Base-by-base conservation (phyloP, 2,888 invertebrate species). In the Sarcophaga carnaria region DNA sequence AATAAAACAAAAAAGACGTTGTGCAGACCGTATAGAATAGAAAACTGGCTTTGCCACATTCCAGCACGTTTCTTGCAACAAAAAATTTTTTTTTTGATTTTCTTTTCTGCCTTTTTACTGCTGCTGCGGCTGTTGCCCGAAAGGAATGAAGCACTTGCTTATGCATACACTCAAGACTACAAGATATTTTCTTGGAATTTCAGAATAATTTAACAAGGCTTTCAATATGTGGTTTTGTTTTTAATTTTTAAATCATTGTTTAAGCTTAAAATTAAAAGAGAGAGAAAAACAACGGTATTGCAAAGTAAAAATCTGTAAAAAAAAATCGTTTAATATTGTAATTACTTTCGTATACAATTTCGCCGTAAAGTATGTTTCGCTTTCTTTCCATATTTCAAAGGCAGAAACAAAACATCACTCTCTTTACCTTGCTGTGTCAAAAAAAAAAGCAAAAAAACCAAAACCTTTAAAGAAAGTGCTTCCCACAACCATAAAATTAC, bases 1-100 rank as follows among this genome's bases (percentile, higher is more conserved):
- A n/a, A 64, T 25, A 64, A 63, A 11, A 49, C 11, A 12, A 67
- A 49, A 49, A 54, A 54, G 54, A 14, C 14, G 4, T 14, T 54
- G 54, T 54, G 54, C 14, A 54, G 54, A 54, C 14, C 17, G 54
- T 54, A 54, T 54, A 17, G 17, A 66, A 71, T 76, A 59, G 60
- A 71, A 79, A 87, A 87, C 87, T 87, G 81, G 87, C 81, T 72
- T 71, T 81, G 71, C 81, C 81, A 87, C 87, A 87, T 87, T 87
- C 87, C 84, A 87, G 67, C 83, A 84, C 83, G 87, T 84, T 84
- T 87, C 66, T 71, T 66, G 17, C 14, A 70, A 70, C 27, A 54
- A 17, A 22, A 20, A n/a, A n/a, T 54, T 22, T 70, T 54, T 54
- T 75, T 70, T 54, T 20, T 25, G 17, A 17, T 54, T 64, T 83